These are phyloP conservation scores for Sycophila texana DNA, from an alignment of 2,888 invertebrate species.

Conservation along the genomic window DNA sequence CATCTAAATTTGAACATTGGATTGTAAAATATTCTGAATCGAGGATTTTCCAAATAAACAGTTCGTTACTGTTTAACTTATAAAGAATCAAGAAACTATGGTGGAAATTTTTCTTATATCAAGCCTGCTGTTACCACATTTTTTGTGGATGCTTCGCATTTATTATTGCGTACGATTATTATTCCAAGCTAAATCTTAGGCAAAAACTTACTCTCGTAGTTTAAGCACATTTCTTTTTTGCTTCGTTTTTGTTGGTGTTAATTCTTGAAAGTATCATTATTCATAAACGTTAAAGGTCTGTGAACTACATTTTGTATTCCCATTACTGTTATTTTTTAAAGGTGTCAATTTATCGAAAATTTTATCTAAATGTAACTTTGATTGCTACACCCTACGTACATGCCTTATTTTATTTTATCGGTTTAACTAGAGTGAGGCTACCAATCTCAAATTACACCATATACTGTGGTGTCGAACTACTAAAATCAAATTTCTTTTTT, in stretches of 20 bases:
- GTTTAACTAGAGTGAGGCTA: neutral
- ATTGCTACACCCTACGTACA: neutral
- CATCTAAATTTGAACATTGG: constrained; percentile 1
- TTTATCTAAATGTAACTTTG: constrained; percentile 23
- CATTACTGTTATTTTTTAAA: constrained; percentile 4
- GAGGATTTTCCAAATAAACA: neutral
- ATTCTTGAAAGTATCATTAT: constrained; percentile 11
- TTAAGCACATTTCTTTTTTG: constrained; percentile 24
- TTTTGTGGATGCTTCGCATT: constrained; percentile 25
- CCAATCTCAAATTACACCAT: neutral
- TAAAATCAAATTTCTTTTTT: neutral
- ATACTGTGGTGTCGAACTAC: too few species aligned
- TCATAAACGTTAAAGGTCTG: too few species aligned
- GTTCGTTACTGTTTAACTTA: neutral
- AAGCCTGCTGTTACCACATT: neutral
- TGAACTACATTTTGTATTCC: neutral
- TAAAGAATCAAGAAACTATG: neutral
- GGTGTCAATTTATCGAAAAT: constrained; percentile 32
- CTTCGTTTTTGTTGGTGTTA: constrained; percentile 28
- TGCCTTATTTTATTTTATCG: neutral
- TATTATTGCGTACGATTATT: constrained; percentile 33
- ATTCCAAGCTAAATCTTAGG: neutral
- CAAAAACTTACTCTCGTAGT: neutral
- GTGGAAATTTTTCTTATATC: neutral
- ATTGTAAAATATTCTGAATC: too few species aligned